phyloP scores from a whole-genome alignment of 2,797 vertebrate genomes.

The Linurgus olivaceus region DNA sequence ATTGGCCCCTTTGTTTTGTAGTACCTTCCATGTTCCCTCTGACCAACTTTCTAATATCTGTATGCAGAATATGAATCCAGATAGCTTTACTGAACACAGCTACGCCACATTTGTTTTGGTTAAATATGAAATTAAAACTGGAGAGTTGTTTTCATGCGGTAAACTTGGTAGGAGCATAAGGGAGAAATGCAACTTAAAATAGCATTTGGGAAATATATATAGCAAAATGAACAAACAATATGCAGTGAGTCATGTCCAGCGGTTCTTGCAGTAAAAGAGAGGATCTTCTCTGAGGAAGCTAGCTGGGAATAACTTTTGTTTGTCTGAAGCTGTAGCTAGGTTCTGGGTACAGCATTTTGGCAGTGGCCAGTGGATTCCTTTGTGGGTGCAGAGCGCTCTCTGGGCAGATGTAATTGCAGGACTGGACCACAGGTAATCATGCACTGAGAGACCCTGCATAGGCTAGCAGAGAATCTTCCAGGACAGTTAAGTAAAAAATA shows the following conservation, averaged over 20 bases:
- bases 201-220: slow-evolving; percentile 51
- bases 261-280: not conserved
- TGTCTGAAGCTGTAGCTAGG: not conserved
- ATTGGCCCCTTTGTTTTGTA: not conserved
- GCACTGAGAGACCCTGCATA: not conserved
- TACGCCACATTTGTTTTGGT: not conserved
- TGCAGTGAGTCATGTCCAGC: slow-evolving; percentile 57
- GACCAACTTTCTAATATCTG: not conserved
- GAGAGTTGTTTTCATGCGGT: slow-evolving; percentile 12
- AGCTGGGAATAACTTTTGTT: not conserved
- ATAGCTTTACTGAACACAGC: not conserved
- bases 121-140: slow-evolving; percentile 52
- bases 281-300: slow-evolving; percentile 7
- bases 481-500: not conserved
- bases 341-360: not conserved
- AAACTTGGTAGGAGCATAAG: slow-evolving; percentile 18
- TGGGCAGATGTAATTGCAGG: not conserved
- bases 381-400: not conserved
- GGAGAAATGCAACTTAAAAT: slow-evolving; percentile 49
- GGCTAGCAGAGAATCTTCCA: not conserved
- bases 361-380: not conserved
- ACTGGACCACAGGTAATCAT: not conserved
- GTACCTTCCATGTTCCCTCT: not conserved
- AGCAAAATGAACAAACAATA: slow-evolving; percentile 55
- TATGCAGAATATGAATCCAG: not conserved